phyloP scores from a whole-genome alignment of 2,888 invertebrate species.

The Hypomecis punctinalis region DNA sequence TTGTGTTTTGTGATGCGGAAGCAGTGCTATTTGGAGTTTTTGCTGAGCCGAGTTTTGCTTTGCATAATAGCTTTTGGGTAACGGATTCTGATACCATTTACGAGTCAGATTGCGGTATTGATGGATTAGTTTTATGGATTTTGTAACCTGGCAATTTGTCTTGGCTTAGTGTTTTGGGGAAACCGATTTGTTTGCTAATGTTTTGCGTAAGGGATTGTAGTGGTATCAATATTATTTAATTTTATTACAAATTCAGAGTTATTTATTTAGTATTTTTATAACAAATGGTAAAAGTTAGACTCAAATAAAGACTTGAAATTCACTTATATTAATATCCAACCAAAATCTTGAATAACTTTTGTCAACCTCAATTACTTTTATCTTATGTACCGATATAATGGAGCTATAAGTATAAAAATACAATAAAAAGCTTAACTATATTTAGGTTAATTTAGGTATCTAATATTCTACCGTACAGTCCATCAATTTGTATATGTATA shows the following conservation, averaged over 20 bases:
- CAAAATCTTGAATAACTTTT: too few relatives aligned
- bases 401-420: too few relatives aligned
- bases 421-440: too few relatives aligned
- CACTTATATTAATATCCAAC: too few relatives aligned
- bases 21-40: conserved; percentile 37
- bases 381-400: too few relatives aligned
- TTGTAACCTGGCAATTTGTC: conserved; percentile 25
- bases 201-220: neutral
- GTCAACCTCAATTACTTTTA: too few relatives aligned
- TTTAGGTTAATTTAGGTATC: too few relatives aligned
- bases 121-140: conserved; percentile 31
- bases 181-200: conserved; percentile 9
- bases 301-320: too few relatives aligned
- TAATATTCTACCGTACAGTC: too few relatives aligned
- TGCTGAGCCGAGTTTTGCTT: conserved; percentile 41
- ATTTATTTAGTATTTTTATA: too few relatives aligned
- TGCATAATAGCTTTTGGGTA: conserved; percentile 41
- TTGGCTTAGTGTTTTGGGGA: conserved; percentile 1
- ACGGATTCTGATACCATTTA: conserved; percentile 40
- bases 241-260: neutral
- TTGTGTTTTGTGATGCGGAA: conserved; percentile 32
- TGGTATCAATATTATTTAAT: neutral
- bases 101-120: conserved; percentile 38
- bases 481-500: too few relatives aligned
- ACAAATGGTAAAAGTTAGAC: too few relatives aligned